phyloP scores from a whole-genome alignment of 2,888 invertebrate genomes.

The Drosophila merina region DNA sequence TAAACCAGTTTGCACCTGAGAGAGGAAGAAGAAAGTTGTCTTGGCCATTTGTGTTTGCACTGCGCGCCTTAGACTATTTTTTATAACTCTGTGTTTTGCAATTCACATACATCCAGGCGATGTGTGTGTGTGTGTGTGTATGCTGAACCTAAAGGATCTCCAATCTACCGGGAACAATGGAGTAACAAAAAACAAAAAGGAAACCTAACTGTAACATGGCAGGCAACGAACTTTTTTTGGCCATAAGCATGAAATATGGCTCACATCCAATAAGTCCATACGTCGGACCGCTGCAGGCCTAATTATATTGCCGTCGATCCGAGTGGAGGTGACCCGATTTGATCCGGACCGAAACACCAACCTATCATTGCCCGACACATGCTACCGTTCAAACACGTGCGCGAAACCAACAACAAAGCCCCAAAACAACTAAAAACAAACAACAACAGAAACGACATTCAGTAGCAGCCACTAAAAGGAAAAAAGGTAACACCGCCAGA shows the following conservation, averaged over 20 bases:
- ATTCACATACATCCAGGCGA: slow-evolving; percentile 24
- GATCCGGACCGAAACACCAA: not conserved
- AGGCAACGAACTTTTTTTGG: slow-evolving; percentile 52
- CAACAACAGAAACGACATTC: slow-evolving; percentile 31
- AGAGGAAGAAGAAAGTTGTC: slow-evolving; percentile 79
- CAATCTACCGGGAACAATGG: slow-evolving; percentile 64
- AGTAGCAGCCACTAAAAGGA: slow-evolving; percentile 10
- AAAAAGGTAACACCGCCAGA: slow-evolving; percentile 20
- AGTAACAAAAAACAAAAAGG: slow-evolving; percentile 35
- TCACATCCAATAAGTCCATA: slow-evolving; percentile 62
- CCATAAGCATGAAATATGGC: slow-evolving; percentile 78
- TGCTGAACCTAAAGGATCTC: slow-evolving; percentile 57
- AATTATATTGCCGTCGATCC: slow-evolving; percentile 68
- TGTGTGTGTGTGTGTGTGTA: slow-evolving; percentile 20
- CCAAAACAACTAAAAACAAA: slow-evolving; percentile 18
- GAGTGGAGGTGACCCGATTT: slow-evolving; percentile 3
- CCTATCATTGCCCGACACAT: slow-evolving; percentile 66
- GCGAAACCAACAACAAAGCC: slow-evolving; percentile 35
- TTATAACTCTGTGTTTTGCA: slow-evolving; percentile 39
- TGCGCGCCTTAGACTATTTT: slow-evolving; percentile 48
- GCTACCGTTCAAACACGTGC: slow-evolving; percentile 65
- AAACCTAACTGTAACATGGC: slow-evolving; percentile 74
- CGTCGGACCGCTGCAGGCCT: slow-evolving; percentile 70
- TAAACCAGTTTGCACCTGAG: slow-evolving; percentile 79
- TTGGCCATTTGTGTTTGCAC: slow-evolving; percentile 72